Conservation (phyloP, 2,888 invertebrate genomes). For the Cataglyphis altisquamis region DNA sequence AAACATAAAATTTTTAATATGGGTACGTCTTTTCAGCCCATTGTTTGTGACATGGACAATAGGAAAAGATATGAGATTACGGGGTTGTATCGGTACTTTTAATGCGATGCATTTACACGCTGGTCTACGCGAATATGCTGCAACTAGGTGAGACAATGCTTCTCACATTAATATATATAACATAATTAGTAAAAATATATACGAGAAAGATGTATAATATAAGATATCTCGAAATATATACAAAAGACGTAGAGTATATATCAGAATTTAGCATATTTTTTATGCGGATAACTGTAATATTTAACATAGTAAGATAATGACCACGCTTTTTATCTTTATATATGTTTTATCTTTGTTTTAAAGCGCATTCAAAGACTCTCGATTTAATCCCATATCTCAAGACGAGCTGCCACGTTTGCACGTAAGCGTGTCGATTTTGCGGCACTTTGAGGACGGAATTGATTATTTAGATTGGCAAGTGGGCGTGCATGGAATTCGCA, state of each 20-base stretch:
- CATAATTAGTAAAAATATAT: neutral
- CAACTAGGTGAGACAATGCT: constrained; percentile 90
- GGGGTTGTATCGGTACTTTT: constrained; percentile 99
- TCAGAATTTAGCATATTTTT: neutral
- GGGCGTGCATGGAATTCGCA: constrained; percentile 98
- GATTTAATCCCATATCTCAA: constrained; percentile 97
- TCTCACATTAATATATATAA: constrained; percentile 24
- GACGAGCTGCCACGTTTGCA: constrained; percentile 97
- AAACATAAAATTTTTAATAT: constrained; percentile 22
- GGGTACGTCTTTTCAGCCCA: constrained; percentile 90
- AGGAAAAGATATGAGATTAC: constrained; percentile 96
- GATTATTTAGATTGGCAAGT: constrained; percentile 99
- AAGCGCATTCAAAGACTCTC: constrained; percentile 98
- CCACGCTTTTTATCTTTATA: neutral
- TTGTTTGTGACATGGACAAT: constrained; percentile 99
- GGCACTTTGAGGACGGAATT: constrained; percentile 97
- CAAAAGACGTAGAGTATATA: neutral
- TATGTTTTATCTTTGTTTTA: constrained; percentile 59
- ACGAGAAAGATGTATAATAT: constrained; percentile 3
- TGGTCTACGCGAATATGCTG: constrained; percentile 98
- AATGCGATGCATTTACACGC: constrained; percentile 98
- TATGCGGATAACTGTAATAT: neutral
- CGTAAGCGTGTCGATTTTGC: constrained; percentile 98
- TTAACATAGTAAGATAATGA: neutral
- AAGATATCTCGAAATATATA: neutral